phyloP scores from a whole-genome alignment of 2,113 vertebrate genomes.

The Himantopus leucocephalus region DNA sequence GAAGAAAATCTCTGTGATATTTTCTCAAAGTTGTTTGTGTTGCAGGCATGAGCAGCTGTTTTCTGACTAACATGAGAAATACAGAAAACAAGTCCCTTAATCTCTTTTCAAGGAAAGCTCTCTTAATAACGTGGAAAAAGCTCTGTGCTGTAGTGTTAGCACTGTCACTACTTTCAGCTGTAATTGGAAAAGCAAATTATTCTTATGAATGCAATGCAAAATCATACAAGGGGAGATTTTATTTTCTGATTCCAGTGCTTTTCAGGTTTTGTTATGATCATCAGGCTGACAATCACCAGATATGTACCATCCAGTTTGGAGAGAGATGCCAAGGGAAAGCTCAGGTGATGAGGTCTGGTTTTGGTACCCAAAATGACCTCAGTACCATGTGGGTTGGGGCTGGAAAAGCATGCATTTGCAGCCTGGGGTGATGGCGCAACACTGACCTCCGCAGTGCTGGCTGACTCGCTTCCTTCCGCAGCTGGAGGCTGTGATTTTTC shows the following conservation, averaged over 20 bases:
- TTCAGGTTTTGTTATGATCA: neutral
- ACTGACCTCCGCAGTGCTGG: neutral
- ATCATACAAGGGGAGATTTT: neutral
- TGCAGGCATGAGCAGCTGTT: neutral
- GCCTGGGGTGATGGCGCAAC: neutral
- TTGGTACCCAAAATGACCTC: neutral
- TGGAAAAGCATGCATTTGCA: neutral
- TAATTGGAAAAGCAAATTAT: neutral
- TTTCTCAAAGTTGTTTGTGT: neutral
- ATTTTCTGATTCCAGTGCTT: neutral
- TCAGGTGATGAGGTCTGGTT: neutral
- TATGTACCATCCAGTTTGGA: neutral
- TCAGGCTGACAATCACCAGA: neutral
- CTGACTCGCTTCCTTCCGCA: neutral
- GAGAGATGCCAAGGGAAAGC: neutral
- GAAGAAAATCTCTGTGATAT: neutral
- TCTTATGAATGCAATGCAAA: neutral
- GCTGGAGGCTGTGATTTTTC: neutral
- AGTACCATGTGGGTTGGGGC: neutral
- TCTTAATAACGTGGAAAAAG: neutral
- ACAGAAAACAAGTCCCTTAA: neutral
- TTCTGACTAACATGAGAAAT: neutral
- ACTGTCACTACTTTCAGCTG: neutral
- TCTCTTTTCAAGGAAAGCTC: neutral
- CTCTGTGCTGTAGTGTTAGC: neutral